Conservation (phyloP, 2,113 vertebrate species). For the Tringa solitaria region DNA sequence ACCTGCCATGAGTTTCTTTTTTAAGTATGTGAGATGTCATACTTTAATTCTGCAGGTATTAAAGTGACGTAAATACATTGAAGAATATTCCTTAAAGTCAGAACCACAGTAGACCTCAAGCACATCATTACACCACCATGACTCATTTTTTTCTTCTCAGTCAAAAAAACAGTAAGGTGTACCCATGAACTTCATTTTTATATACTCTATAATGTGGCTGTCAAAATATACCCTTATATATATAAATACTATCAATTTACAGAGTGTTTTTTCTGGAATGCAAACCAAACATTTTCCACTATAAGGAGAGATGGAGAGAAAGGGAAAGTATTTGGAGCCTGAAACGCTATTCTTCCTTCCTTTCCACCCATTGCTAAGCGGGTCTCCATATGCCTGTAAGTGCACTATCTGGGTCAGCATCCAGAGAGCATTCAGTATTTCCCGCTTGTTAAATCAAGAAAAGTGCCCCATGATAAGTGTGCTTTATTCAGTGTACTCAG, state of each 20-base stretch:
- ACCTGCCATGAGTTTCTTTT: rapidly evolving
- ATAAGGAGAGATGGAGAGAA: not conserved
- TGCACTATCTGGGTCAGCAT: not conserved
- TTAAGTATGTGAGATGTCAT: not conserved
- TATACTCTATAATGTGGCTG: not conserved
- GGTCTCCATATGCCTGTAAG: not conserved
- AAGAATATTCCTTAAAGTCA: not conserved
- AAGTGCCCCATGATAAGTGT: not conserved
- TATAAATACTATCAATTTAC: not conserved
- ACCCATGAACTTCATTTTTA: not conserved
- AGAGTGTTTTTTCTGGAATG: not conserved
- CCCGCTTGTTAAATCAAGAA: not conserved
- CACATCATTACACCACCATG: not conserved
- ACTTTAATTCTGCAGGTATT: not conserved
- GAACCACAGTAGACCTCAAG: not conserved
- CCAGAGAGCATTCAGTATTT: not conserved
- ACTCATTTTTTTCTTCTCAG: not conserved
- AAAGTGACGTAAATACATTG: not conserved
- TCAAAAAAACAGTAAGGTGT: not conserved
- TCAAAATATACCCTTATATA: not conserved
- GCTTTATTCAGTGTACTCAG: not conserved
- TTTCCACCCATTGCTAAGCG: not conserved
- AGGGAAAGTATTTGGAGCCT: not conserved
- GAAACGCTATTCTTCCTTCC: not conserved
- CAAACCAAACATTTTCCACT: not conserved